Conservation (phyloP, 2,888 invertebrate genomes). For the Epinotia brunnichana region DNA sequence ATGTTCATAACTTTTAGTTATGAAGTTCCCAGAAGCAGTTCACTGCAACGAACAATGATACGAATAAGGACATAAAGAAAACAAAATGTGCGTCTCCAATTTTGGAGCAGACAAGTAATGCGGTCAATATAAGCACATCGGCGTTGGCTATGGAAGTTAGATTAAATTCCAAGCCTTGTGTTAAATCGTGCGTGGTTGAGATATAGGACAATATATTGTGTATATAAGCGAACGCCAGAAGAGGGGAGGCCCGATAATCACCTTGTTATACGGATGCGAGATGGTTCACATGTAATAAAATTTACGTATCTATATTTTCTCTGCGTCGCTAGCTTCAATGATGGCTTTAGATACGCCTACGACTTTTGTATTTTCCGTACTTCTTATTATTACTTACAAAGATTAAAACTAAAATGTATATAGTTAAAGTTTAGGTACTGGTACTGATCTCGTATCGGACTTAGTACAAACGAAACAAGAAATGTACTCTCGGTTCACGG, state of each 20-base stretch:
- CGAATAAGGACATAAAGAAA: conserved; percentile 45
- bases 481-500: too few species aligned
- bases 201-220: conserved; percentile 52
- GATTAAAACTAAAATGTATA: too few species aligned
- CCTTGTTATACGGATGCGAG: conserved; percentile 55
- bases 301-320: conserved; percentile 50
- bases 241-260: conserved; percentile 54
- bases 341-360: conserved; percentile 24
- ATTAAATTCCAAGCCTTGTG: conserved; percentile 63
- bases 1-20: neutral
- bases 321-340: conserved; percentile 44
- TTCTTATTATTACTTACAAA: neutral
- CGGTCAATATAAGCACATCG: conserved; percentile 56
- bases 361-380: neutral
- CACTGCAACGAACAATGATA: neutral
- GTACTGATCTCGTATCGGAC: too few species aligned
- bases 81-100: conserved; percentile 50
- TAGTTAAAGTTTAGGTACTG: too few species aligned
- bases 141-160: conserved; percentile 51
- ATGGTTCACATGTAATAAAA: conserved; percentile 51
- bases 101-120: conserved; percentile 54
- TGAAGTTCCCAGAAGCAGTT: neutral
- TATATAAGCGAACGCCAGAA: conserved; percentile 47
- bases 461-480: too few species aligned
- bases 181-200: conserved; percentile 57